Evolutionary conservation across 2,113 vertebrate genomes (phyloP), one percentile per base, ranked within the genome.

Genomic region (Mesocricetus auratus): DNA sequence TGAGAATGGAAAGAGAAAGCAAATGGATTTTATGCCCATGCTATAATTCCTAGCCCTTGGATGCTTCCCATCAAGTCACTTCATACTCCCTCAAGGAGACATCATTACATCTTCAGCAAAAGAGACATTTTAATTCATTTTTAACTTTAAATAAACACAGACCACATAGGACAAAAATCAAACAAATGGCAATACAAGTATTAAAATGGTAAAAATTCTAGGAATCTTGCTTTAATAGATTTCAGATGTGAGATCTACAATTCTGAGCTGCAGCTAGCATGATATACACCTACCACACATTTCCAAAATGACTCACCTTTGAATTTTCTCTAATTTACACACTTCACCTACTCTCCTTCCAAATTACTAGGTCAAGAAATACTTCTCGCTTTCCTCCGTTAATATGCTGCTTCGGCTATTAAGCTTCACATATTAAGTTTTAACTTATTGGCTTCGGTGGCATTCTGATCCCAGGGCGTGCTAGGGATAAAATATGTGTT

Each of bases 271-370:
- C 81, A 96, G 83, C 93, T 89, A 97, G 50, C 95, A 42, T 96
- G 97, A 95, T 95, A 92, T 96, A 97, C 81, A 69, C 62, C 81
- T 5, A 47, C 86, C 74, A 87, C 93, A 97, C 58, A 81, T 88
- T 96, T 96, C 92, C 96, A 97, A 97, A 98, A 97, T 92, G 92
- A 97, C 94, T 96, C 92, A 94, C 97, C 97, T 97, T 89, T 58
- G 97, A 88, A 89, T 98, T 93, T 94, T 95, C 95, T 97, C 83
- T 95, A 96, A 89, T 73, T 98, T 96, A 97, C 96, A 97, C 93
- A 96, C 97, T 98, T 97, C 94, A 93, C 85, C 95, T 97, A 93
- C 97, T 97, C 95, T 96, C 94, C 90, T 97, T 98, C 93, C 93
- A 96, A 60, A 93, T 73, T 97, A 79, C 86, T 42, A 94, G 95